These are phyloP conservation scores for Dendrophyllia cribrosa DNA, from an alignment of 64 coral and sea anemone species.

Conservation along the genomic window DNA sequence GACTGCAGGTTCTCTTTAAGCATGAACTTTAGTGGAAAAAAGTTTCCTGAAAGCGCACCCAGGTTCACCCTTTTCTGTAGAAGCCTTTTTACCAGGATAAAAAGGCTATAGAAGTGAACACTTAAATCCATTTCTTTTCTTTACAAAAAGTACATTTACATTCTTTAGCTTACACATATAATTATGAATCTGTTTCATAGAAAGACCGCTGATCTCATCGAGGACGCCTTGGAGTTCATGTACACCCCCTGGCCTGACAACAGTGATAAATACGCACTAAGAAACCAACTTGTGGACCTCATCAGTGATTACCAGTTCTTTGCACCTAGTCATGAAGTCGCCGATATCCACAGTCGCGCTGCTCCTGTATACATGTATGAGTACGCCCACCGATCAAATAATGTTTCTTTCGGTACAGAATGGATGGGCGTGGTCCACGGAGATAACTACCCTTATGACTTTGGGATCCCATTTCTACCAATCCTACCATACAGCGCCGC, in stretches of 20 bases:
- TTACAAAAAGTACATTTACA: no score
- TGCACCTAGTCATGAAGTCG: slow-evolving; percentile 3
- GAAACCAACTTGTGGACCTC: slow-evolving; percentile 6
- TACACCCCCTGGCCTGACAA: slow-evolving; percentile 62
- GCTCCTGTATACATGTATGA: slow-evolving; percentile 14
- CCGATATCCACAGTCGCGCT: background rate
- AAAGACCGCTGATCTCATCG: background rate
- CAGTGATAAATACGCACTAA: slow-evolving; percentile 10
- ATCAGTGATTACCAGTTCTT: background rate
- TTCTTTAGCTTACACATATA: no score
- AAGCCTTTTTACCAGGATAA: no score
- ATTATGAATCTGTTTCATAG: no score
- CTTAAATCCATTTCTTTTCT: no score
- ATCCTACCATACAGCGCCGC: background rate
- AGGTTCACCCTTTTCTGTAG: no score
- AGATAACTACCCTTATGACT: background rate
- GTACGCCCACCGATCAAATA: background rate
- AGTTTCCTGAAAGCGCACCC: no score
- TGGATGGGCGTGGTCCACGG: slow-evolving; percentile 46
- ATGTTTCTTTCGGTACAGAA: background rate
- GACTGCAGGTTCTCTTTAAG: no score
- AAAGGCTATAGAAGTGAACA: no score
- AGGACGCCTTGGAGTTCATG: slow-evolving; percentile 35
- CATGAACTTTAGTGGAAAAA: no score
- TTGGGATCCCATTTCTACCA: slow-evolving; percentile 7